Evolutionary conservation across 1,140 invertebrate genomes (phyloP), one percentile per base, ranked within the genome.

Genomic region (Diorhabda carinulata): DNA sequence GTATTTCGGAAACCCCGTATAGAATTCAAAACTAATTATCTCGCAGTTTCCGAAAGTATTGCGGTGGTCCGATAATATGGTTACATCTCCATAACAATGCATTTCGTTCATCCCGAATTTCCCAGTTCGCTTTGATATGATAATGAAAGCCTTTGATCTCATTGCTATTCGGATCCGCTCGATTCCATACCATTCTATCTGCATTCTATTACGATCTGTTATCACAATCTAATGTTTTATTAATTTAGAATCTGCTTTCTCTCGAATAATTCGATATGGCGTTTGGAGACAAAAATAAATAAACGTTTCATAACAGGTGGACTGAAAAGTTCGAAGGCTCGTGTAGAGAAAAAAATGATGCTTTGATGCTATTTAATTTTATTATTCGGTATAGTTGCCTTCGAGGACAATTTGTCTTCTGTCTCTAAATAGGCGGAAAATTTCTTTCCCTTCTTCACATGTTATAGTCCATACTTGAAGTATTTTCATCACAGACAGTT

Each of bases 81-180:
- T 8, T 3, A 52, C 42, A 61, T 61, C 25, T 61, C 59, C 59
- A 61, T 61, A 43, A 61, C 59, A 61, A 61, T 61, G 59, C 59
- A 43, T 40, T 61, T 8, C 42, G 42, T 41, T 61, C 59, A 61
- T 61, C 59, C 59, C 59, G 42, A 61, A 61, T 61, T 61, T 61
- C 59, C 25, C 59, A 43, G 25, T 41, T 61, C 59, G 42, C 59
- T 61, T 61, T 61, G 59, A 61, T 61, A 61, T 61, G 59, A 43
- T 61, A 61, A 61, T 61, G 59, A 43, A 43, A 61, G 59, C 59
- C 42, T 61, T 61, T 40, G 47, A 52, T 52, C 47, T 52, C 47
- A 52, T 52, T 52, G 47, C 47, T 52, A 52, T 52, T 6, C 47
- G 6, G 47, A 52, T 52, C 47, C 45, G 45, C 5, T 52, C 45